phyloP scores from a whole-genome alignment of 2,888 invertebrate species.

The Schizaphis graminum region DNA sequence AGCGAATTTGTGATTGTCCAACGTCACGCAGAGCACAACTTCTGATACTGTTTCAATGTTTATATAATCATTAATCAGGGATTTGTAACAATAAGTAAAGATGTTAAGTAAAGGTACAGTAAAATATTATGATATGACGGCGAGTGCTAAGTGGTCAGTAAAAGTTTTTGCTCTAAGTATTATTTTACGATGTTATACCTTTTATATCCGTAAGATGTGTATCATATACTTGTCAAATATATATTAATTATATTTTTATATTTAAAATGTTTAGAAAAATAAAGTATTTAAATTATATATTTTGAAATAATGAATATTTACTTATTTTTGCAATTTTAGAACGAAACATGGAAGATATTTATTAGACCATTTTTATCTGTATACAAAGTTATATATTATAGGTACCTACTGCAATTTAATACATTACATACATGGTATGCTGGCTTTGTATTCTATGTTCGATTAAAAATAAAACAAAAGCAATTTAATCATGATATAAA shows the following conservation, averaged over 20 bases:
- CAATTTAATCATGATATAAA: background rate
- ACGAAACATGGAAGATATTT: too few species aligned
- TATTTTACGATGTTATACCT: background rate
- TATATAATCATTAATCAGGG: too few species aligned
- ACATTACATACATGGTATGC: background rate
- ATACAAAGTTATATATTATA: too few species aligned
- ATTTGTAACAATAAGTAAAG: background rate
- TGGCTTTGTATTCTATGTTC: background rate
- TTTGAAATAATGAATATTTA: background rate
- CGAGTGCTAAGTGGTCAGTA: background rate
- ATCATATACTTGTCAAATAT: background rate
- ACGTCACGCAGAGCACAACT: too few species aligned
- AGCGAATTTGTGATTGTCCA: too few species aligned
- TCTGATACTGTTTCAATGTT: too few species aligned
- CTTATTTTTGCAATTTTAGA: background rate
- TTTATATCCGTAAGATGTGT: background rate
- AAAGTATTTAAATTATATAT: background rate
- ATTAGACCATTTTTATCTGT: too few species aligned
- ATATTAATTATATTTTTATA: background rate
- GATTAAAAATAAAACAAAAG: background rate
- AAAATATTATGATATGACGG: background rate
- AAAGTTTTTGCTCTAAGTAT: background rate
- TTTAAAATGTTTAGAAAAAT: background rate
- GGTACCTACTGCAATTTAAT: too few species aligned
- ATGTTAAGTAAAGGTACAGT: background rate